These are phyloP conservation scores for Dermatemys mawii DNA, from an alignment of 2,113 vertebrate genomes.

Conservation along the genomic window DNA sequence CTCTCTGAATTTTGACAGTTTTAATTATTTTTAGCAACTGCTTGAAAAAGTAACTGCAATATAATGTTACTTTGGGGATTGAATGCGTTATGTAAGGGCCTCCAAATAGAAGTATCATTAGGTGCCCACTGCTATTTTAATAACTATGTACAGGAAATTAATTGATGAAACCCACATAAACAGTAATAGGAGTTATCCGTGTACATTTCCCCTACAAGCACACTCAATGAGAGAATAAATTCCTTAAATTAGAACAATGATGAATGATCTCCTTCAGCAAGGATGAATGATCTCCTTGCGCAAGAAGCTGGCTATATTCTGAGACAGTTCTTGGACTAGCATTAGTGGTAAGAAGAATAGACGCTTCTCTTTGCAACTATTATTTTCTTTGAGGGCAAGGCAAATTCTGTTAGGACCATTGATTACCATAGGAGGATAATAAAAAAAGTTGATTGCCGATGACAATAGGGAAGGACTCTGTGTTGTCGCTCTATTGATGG, in stretches of 20 bases:
- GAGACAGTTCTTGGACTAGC: background rate
- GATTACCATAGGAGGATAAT: background rate
- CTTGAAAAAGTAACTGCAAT: background rate
- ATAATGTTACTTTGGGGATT: background rate
- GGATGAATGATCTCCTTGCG: fast-evolving
- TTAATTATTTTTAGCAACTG: background rate
- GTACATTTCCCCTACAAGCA: fast-evolving
- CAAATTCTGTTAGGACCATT: background rate
- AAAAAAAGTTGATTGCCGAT: background rate
- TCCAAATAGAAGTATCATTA: too few species aligned
- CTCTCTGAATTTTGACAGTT: background rate
- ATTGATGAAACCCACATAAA: background rate
- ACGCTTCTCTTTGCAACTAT: background rate
- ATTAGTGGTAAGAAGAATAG: background rate
- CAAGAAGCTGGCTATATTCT: background rate
- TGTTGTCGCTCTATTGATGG: background rate
- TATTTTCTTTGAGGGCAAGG: background rate
- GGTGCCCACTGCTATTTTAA: too few species aligned
- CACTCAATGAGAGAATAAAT: background rate
- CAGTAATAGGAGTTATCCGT: background rate
- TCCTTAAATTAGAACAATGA: background rate
- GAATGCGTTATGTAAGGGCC: fast-evolving
- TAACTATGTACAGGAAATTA: background rate
- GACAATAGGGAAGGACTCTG: background rate
- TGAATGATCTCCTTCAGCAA: fast-evolving